A percentile compares a stretch with the other conserved stretches of the same genome.
phyloP scores from a whole-genome alignment of 2,797 vertebrate species.

The Eulemur mongoz region DNA sequence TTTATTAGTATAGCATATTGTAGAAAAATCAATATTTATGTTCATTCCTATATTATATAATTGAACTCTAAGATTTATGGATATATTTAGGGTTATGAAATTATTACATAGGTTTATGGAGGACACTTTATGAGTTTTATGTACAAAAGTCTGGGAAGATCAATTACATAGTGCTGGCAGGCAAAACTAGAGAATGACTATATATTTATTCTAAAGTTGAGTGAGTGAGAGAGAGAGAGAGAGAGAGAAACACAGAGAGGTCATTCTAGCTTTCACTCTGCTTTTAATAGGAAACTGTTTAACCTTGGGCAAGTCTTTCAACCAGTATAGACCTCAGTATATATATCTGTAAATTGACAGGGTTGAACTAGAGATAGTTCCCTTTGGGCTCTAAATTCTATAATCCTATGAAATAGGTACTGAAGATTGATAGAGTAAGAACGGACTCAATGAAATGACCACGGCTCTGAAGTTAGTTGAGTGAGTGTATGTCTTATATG shows the following conservation, averaged over 20 bases:
- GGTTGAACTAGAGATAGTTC: not conserved
- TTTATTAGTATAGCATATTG: not conserved
- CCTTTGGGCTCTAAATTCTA: not conserved
- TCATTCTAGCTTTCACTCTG: not conserved
- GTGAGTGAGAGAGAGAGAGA: not conserved
- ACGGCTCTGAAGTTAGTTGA: not conserved
- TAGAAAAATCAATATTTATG: constrained; percentile 33
- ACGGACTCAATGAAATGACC: not conserved
- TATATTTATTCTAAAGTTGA: not conserved
- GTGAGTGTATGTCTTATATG: not conserved
- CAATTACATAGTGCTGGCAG: not conserved
- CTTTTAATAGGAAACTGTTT: not conserved
- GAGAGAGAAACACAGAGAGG: not conserved
- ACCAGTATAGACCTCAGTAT: not conserved
- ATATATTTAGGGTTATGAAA: not conserved
- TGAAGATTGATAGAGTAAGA: not conserved
- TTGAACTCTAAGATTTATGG: not conserved
- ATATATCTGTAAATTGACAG: not conserved
- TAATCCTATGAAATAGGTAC: not conserved
- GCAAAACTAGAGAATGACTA: not conserved
- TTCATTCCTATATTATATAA: not conserved
- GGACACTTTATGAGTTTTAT: not conserved
- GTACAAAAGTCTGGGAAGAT: not conserved
- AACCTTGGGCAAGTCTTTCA: not conserved
- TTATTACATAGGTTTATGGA: not conserved